Base-by-base conservation (phyloP, 2,797 vertebrate species). In the Anguilla pacifica region DNA sequence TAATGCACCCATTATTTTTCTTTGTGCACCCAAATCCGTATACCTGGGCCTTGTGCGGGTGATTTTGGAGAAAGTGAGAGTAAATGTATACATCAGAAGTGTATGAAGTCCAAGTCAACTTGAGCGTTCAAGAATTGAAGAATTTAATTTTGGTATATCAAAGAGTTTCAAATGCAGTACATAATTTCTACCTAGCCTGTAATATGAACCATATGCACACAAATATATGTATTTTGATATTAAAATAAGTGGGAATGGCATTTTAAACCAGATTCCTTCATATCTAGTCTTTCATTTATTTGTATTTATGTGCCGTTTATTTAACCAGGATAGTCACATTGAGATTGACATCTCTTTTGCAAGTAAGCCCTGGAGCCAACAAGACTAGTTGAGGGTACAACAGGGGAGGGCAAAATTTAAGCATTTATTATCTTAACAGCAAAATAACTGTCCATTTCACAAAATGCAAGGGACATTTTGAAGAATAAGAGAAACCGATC, bases 1-100 rank as follows among this genome's bases (percentile, higher is more conserved):
- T 25, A 81, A 46, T 49, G 79, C 3, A 13, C 46, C 46, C 22
- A 49, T 51, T 46, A 51, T 39, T 79, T 46, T 39, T 51, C 28
- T 7, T 7, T 51, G 79, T n/a, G 7, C 79, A 82, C 25, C 46
- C 74, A 43, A 22, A 79, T 19, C 35, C 13, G 7, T 46, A 35
- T 85, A 15, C 17, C 46, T 86, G 51, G 57, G 49, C 25, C 28
- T 79, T 77, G 67, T 70, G 85, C 57, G 1, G 61, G 91, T 94
- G 93, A 92, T 94, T 94, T 95, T 94, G 94, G 94, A 94, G 92
- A 89, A 93, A 94, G 43, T 70, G 83, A 87, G 84, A 67, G 67
- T 31, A 72, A 6, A 17, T 70, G n/a, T 49, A 43, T 22, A 67
- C 59, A 1, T 51, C 3, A 55, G 86, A 72, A 61, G 84, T 88